Conservation (phyloP, 2,888 invertebrate species). For the Harpalus rubripes region DNA sequence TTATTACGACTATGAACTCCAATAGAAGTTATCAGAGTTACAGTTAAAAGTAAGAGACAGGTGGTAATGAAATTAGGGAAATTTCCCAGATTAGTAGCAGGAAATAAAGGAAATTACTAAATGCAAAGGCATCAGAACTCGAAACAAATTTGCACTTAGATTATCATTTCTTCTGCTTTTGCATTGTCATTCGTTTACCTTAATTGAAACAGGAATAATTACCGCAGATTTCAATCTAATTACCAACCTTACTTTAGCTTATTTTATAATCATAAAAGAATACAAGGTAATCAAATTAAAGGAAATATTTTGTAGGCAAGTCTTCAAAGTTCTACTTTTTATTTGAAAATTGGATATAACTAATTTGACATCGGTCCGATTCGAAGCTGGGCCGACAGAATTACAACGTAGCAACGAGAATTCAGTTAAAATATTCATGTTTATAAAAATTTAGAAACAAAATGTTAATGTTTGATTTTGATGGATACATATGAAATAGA, state of each 20-base stretch:
- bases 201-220: slow-evolving; percentile 25
- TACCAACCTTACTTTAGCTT: neutral
- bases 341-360: too few species aligned
- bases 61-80: neutral
- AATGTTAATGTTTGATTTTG: too few species aligned
- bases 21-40: neutral
- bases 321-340: too few species aligned
- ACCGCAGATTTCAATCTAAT: slow-evolving; percentile 13
- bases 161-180: slow-evolving; percentile 17
- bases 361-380: too few species aligned
- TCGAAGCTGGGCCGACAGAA: too few species aligned
- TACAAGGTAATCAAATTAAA: neutral
- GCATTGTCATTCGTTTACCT: slow-evolving; percentile 30
- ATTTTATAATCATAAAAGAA: too few species aligned
- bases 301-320: too few species aligned
- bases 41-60: neutral
- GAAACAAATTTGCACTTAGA: slow-evolving; percentile 23
- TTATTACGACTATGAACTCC: too few species aligned
- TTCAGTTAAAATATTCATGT: too few species aligned
- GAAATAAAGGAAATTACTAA: neutral
- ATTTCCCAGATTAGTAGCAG: neutral
- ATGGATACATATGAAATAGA: too few species aligned
- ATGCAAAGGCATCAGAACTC: neutral
- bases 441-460: too few species aligned
- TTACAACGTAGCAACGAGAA: too few species aligned